These are phyloP conservation scores for Carposina sasakii DNA, from an alignment of 1,140 invertebrate species.

Conservation along the genomic window DNA sequence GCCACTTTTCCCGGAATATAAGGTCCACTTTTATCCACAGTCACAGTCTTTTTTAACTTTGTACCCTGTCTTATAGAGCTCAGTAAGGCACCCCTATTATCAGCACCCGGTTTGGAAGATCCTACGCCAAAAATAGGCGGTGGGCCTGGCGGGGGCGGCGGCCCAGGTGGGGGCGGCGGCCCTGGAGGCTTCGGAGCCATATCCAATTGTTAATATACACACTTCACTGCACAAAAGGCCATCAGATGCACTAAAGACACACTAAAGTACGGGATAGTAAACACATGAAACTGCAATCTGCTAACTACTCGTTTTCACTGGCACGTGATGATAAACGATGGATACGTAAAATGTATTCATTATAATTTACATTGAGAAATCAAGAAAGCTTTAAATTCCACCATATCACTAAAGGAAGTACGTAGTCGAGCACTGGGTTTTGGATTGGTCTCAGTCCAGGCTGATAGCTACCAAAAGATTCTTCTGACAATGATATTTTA, in stretches of 20 bases:
- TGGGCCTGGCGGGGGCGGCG: slow-evolving; percentile 74
- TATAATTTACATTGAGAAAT: slow-evolving; percentile 64
- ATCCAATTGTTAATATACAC: no score
- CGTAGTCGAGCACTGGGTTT: slow-evolving; percentile 60
- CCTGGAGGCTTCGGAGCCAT: slow-evolving; percentile 55
- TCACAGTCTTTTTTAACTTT: slow-evolving; percentile 88
- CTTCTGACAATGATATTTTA: no score
- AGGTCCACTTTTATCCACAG: slow-evolving; percentile 91
- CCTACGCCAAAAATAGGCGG: slow-evolving; percentile 76
- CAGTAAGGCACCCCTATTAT: slow-evolving; percentile 80
- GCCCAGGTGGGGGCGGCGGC: slow-evolving; percentile 72
- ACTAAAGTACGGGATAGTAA: slow-evolving; percentile 12
- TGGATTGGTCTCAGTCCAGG: no score
- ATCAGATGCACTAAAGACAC: slow-evolving; percentile 29
- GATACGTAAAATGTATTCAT: slow-evolving; percentile 55
- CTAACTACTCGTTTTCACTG: slow-evolving; percentile 29
- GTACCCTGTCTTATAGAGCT: slow-evolving; percentile 88
- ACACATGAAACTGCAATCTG: slow-evolving; percentile 15
- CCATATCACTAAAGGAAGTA: slow-evolving; percentile 66
- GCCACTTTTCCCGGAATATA: slow-evolving; percentile 76
- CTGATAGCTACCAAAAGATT: no score
- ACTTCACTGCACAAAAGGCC: slow-evolving; percentile 31
- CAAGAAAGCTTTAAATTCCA: no score
- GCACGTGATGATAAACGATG: slow-evolving; percentile 49
- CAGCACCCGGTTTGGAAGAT: slow-evolving; percentile 42